Evolutionary conservation across 2,888 invertebrate genomes (phyloP).

Genomic region (Pteria penguin): DNA sequence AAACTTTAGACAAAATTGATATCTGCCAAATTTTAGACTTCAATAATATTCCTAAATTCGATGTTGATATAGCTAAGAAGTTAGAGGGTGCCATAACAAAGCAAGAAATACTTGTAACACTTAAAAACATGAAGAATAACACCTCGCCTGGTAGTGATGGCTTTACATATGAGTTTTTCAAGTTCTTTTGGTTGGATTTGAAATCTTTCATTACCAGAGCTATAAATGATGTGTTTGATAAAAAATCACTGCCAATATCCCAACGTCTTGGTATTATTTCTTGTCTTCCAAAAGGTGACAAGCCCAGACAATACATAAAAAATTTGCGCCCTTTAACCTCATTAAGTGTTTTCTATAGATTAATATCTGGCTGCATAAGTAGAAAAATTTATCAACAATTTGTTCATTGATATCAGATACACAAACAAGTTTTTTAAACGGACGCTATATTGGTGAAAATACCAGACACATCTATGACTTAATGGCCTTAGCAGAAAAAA

Average conservation of each 20-base stretch:
- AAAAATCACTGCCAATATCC: neutral
- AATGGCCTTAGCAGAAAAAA: constrained; percentile 4
- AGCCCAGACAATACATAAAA: constrained; percentile 16
- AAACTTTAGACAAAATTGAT: neutral
- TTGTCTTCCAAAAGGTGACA: constrained; percentile 15
- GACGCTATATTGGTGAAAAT: constrained; percentile 13
- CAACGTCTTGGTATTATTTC: constrained; percentile 14
- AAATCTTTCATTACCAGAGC: neutral
- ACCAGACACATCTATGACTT: constrained; percentile 13
- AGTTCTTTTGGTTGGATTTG: constrained; percentile 17
- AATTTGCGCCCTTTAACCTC: constrained; percentile 25
- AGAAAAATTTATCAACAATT: neutral
- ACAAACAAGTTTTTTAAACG: constrained; percentile 24
- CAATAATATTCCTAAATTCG: neutral
- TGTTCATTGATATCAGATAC: neutral
- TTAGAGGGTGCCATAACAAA: neutral
- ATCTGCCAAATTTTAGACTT: neutral
- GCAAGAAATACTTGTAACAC: neutral
- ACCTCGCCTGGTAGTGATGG: constrained; percentile 18
- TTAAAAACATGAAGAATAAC: constrained; percentile 19
- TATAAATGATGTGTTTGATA: neutral
- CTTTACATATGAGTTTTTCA: constrained; percentile 21
- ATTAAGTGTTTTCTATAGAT: no score
- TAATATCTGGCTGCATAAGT: neutral
- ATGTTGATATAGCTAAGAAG: neutral